Evolutionary conservation across 2,888 invertebrate species (phyloP), one percentile per base, ranked within the genome.

Genomic region (Cosmopolites sordidus): DNA sequence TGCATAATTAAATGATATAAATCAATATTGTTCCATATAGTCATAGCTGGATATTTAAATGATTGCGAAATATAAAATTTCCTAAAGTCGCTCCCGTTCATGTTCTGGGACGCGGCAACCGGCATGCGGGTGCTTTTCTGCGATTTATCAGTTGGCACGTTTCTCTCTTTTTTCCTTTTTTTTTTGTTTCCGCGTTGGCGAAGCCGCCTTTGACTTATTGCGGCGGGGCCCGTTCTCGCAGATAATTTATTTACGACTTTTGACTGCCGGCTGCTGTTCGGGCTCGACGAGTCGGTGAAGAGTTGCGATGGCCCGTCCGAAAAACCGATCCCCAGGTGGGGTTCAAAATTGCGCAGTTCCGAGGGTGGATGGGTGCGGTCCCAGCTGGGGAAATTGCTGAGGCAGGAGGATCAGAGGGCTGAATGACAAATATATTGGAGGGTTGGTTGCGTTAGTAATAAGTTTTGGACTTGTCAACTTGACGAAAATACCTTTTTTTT

Each of bases 171-270:
- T 40, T 16, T 16, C 40, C 6, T 2, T 22, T 22, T 37, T n/a
- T 37, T 37, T 55, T 40, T 27, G 43, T 53, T 53, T 53, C 48
- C 53, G 33, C 48, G 29, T 16, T 48, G 38, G 48, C 51, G 51
- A 56, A 51, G 48, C 56, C 56, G 56, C 48, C 56, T 56, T 56
- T 56, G 56, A 56, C 56, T 56, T 56, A 56, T 56, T 44, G 49
- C 47, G 53, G 56, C 43, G 45, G 22, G 17, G 46, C 48, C 16
- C 33, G 37, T 22, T 43, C 52, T 49, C 56, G 44, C 56, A 40
- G 48, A 51, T 56, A 51, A 56, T 51, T 56, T 56, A 56, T 56
- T 56, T 56, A 56, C 48, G 51, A 51, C 45, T 51, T 51, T 42
- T 55, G 48, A 55, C 55, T 45, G 22, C 37, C 16, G 51, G 47